Conservation (phyloP, 2,113 vertebrate genomes). For the Tragelaphus buxtoni region DNA sequence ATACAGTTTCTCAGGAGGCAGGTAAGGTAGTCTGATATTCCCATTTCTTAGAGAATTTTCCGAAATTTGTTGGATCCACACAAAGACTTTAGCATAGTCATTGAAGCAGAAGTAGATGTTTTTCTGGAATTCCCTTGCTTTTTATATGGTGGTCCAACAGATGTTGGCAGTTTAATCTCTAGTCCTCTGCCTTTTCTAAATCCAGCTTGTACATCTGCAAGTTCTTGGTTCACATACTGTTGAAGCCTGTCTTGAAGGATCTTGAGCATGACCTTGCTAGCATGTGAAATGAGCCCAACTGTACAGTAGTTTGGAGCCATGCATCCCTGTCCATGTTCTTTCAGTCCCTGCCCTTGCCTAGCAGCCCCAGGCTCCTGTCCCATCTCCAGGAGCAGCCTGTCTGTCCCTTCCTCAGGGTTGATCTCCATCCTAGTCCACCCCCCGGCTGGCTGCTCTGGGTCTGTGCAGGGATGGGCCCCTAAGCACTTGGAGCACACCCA, state of each 20-base stretch:
- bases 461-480: not conserved
- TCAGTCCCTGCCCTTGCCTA: not conserved
- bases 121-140: not conserved
- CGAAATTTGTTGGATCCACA: not conserved
- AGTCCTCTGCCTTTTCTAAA: not conserved
- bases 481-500: not conserved
- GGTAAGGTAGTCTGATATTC: not conserved
- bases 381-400: not conserved
- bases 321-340: not conserved
- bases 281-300: not conserved
- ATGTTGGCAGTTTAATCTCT: not conserved
- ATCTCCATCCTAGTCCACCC: not conserved
- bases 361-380: not conserved
- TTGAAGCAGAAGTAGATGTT: not conserved
- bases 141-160: not conserved
- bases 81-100: not conserved
- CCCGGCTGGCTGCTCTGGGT: not conserved
- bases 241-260: not conserved
- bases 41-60: not conserved
- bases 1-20: not conserved
- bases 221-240: not conserved
- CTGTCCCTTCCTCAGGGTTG: not conserved
- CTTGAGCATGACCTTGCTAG: not conserved
- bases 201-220: not conserved
- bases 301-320: fast-evolving